These are phyloP conservation scores for Leucoptera coffeella DNA, from an alignment of 2,888 invertebrate genomes.

Conservation along the genomic window DNA sequence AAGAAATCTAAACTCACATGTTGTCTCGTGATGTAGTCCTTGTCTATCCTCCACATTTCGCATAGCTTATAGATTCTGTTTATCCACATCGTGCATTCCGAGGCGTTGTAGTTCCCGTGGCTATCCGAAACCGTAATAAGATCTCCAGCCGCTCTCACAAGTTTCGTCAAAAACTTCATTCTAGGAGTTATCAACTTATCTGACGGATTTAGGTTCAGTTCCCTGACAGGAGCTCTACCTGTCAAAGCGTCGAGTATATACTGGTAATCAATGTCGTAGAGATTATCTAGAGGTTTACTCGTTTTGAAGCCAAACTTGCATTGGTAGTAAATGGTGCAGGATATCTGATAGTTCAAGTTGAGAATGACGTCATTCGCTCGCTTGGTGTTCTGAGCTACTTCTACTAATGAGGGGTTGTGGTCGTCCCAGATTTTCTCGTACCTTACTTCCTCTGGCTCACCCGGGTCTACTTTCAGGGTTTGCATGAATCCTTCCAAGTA, in stretches of 20 bases:
- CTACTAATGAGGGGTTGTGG: conserved; percentile 62
- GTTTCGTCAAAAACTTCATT: conserved; percentile 65
- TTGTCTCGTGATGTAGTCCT: conserved; percentile 67
- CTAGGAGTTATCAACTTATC: conserved; percentile 67
- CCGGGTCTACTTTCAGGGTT: conserved; percentile 24
- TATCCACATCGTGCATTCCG: conserved; percentile 59
- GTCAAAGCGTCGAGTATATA: conserved; percentile 47
- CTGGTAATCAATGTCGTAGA: conserved; percentile 71
- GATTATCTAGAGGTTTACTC: conserved; percentile 61
- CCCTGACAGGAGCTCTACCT: conserved; percentile 33
- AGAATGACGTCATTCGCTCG: conserved; percentile 70
- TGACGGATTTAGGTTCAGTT: conserved; percentile 55
- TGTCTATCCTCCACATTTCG: conserved; percentile 70
- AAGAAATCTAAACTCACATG: too few species aligned
- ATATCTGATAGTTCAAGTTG: conserved; percentile 74
- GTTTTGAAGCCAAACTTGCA: conserved; percentile 71
- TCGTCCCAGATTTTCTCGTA: conserved; percentile 65
- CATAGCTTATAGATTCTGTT: conserved; percentile 64
- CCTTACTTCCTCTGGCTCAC: conserved; percentile 30
- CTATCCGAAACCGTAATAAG: conserved; percentile 56
- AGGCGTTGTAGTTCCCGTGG: conserved; percentile 28
- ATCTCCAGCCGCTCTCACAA: conserved; percentile 69
- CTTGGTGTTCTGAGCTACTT: conserved; percentile 72
- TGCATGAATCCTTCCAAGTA: conserved; percentile 41
- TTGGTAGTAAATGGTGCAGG: conserved; percentile 70